Conservation (phyloP, 1,140 invertebrate genomes). For the Cardiocondyla obscurior region DNA sequence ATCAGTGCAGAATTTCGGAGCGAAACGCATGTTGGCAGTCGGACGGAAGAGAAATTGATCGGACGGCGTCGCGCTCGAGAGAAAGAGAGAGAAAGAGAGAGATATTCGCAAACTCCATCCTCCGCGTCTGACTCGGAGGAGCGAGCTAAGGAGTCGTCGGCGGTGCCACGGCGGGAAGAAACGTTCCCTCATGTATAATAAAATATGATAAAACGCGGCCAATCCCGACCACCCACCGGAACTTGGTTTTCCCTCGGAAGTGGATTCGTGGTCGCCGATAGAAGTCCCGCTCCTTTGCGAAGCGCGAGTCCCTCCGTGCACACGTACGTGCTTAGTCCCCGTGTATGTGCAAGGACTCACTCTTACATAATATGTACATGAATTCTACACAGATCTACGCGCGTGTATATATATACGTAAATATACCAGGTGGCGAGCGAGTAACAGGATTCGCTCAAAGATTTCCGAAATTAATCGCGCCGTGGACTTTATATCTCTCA, state of each 20-base stretch:
- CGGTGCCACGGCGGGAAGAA: conserved; percentile 36
- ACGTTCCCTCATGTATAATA: conserved; percentile 72
- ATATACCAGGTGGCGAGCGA: conserved; percentile 9
- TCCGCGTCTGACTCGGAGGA: background rate
- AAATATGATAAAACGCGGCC: conserved; percentile 73
- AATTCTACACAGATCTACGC: conserved; percentile 32
- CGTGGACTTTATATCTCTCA: background rate
- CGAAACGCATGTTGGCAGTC: background rate
- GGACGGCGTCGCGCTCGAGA: conserved; percentile 14
- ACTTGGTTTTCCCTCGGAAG: conserved; percentile 56
- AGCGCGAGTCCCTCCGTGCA: background rate
- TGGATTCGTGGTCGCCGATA: conserved; percentile 37
- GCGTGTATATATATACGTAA: background rate
- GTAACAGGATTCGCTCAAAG: background rate
- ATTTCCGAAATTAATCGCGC: background rate
- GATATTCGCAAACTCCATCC: conserved; percentile 58
- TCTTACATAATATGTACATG: conserved; percentile 3
- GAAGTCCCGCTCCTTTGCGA: background rate
- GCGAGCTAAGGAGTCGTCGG: conserved; percentile 29
- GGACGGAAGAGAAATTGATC: conserved; percentile 39
- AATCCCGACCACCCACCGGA: conserved; percentile 62
- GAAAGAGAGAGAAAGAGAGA: no score
- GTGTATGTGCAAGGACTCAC: background rate
- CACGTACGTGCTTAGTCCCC: background rate
- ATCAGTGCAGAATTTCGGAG: conserved; percentile 10